Conservation (phyloP, 2,888 invertebrate species). For the Drosophila kokeensis region DNA sequence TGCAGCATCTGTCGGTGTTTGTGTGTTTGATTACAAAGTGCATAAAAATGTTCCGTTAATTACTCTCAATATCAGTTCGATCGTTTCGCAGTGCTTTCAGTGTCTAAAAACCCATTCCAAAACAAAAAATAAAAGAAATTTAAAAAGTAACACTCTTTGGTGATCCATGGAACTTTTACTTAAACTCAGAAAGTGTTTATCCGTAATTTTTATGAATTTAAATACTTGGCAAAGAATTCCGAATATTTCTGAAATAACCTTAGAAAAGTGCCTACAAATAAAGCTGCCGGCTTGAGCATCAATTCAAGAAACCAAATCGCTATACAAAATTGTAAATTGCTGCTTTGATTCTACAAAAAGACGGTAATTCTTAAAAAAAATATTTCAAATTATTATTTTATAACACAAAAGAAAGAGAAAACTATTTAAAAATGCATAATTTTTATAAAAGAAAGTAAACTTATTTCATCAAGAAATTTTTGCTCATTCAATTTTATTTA, state of each 20-base stretch:
- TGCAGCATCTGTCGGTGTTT: conserved; percentile 12
- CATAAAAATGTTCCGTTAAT: conserved; percentile 22
- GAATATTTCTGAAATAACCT: conserved; percentile 1
- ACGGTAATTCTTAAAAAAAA: conserved; percentile 34
- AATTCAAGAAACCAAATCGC: not conserved
- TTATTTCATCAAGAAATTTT: not conserved
- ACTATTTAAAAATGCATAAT: not conserved
- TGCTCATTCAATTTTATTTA: not conserved
- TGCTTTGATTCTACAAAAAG: conserved; percentile 22
- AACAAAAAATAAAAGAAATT: not conserved
- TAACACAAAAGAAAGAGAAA: not conserved
- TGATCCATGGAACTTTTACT: conserved; percentile 10
- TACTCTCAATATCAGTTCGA: conserved; percentile 31
- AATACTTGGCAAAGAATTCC: not conserved
- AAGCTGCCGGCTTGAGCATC: not conserved
- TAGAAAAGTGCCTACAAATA: conserved; percentile 1
- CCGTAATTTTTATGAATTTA: not conserved
- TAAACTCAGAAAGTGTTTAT: conserved; percentile 17
- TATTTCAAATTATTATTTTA: not conserved
- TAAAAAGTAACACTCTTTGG: conserved; percentile 13
- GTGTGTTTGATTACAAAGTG: conserved; percentile 32
- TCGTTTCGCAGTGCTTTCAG: conserved; percentile 19
- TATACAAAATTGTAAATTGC: not conserved
- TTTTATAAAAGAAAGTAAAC: not conserved
- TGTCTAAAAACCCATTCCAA: not conserved